phyloP scores from a whole-genome alignment of 2,888 invertebrate genomes.

The Brachylomia viminalis region DNA sequence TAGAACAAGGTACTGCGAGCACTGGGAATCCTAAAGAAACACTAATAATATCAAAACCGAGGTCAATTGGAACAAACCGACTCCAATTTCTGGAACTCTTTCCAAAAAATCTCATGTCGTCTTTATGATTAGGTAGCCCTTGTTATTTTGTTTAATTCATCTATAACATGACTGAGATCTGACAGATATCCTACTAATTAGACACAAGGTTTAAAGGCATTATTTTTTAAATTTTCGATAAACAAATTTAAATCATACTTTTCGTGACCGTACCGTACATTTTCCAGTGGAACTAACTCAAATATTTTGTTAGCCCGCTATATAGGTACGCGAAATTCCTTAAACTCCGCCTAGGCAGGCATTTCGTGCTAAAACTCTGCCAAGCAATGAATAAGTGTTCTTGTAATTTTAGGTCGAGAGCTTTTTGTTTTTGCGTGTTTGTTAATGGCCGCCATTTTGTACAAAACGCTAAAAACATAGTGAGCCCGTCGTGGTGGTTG shows the following conservation, averaged over 20 bases:
- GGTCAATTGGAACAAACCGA: background rate
- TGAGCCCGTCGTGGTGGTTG: conserved; percentile 20
- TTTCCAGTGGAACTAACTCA: conserved; percentile 20
- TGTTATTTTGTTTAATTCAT: background rate
- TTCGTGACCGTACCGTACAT: background rate
- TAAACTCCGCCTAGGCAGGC: conserved; percentile 41
- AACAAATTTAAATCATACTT: background rate
- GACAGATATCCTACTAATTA: background rate
- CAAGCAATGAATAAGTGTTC: conserved; percentile 63
- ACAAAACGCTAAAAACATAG: conserved; percentile 44
- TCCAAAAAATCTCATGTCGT: no score
- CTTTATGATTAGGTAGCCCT: background rate
- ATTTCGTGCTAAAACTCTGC: conserved; percentile 53
- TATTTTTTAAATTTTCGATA: background rate
- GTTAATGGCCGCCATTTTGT: conserved; percentile 55
- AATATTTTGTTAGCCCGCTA: conserved; percentile 39
- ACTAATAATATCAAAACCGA: background rate
- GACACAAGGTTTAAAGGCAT: background rate
- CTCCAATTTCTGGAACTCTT: background rate
- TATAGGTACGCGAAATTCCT: conserved; percentile 38
- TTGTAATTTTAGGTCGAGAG: conserved; percentile 61
- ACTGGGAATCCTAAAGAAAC: background rate
- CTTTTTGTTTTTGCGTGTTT: conserved; percentile 61
- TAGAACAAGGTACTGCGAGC: background rate
- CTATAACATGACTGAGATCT: background rate